These are phyloP conservation scores for Beris morrisii DNA, from an alignment of 2,888 invertebrate genomes.

Conservation along the genomic window DNA sequence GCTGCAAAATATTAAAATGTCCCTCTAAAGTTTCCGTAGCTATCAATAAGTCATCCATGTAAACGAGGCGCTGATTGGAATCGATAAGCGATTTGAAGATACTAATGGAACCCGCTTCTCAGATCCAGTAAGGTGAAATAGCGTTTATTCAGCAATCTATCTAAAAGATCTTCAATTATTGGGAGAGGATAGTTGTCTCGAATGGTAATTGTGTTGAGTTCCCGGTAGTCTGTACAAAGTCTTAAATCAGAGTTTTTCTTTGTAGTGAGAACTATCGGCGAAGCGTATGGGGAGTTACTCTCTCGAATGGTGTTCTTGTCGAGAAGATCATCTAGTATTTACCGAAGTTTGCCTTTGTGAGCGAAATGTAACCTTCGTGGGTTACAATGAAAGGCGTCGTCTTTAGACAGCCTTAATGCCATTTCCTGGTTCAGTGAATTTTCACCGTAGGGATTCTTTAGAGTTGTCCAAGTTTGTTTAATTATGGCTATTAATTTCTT, in stretches of 20 bases:
- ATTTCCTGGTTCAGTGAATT: neutral
- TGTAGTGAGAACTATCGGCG: neutral
- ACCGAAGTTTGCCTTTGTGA: neutral
- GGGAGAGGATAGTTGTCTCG: neutral
- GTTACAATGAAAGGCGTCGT: neutral
- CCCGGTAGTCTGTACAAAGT: neutral
- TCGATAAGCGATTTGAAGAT: too few relatives aligned
- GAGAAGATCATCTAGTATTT: neutral
- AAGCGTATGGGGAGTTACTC: neutral
- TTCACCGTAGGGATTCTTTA: too few relatives aligned
- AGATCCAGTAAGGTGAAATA: neutral
- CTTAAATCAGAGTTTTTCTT: neutral
- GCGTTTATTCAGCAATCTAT: neutral
- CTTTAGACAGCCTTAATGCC: neutral
- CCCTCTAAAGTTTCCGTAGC: neutral
- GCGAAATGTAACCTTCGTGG: neutral
- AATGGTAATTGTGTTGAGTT: neutral
- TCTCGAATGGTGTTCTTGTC: neutral
- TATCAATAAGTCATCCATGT: constrained; percentile 2
- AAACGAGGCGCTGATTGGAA: too few relatives aligned
- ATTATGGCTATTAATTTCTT: too few relatives aligned
- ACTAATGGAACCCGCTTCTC: neutral
- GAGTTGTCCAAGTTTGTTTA: too few relatives aligned
- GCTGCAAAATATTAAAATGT: neutral
- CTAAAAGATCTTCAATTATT: neutral